Evolutionary conservation across 2,113 vertebrate genomes (phyloP).

Genomic region (Marcusenius ussheri): DNA sequence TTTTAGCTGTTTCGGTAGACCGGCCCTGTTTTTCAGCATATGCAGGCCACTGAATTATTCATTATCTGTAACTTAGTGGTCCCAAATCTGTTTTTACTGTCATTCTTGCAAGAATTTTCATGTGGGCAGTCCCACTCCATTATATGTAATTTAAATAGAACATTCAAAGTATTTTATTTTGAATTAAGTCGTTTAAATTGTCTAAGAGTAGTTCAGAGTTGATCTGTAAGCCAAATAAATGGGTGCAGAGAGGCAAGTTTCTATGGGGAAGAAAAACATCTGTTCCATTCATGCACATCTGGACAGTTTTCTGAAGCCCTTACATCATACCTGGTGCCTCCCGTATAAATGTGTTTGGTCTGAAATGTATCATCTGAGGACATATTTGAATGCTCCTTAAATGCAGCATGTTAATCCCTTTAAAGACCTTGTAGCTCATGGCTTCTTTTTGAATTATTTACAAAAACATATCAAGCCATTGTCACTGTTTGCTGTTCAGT

Average conservation of each 20-base stretch:
- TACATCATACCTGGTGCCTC: neutral
- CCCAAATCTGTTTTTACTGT: neutral
- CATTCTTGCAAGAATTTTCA: neutral
- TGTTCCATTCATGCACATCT: constrained; percentile 7
- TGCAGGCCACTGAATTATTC: neutral
- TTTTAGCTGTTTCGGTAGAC: neutral
- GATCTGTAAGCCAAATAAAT: neutral
- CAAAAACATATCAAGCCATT: neutral
- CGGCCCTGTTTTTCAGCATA: neutral
- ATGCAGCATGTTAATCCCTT: neutral
- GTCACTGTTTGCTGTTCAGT: neutral
- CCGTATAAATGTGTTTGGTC: neutral
- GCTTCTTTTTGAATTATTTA: neutral
- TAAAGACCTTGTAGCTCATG: neutral
- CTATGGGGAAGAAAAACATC: neutral
- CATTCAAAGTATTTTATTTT: neutral
- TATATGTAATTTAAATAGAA: neutral
- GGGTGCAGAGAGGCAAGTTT: neutral
- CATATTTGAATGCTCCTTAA: neutral
- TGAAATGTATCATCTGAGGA: neutral
- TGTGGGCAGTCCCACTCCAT: neutral
- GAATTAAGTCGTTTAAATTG: neutral
- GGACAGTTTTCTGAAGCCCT: neutral
- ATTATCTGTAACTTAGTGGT: neutral
- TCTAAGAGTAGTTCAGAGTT: neutral